A percentile compares a stretch with the other conserved stretches of the same genome.
Evolutionary conservation across 2,888 invertebrate species (phyloP).

Genomic region (Diachrysia chrysitis): DNA sequence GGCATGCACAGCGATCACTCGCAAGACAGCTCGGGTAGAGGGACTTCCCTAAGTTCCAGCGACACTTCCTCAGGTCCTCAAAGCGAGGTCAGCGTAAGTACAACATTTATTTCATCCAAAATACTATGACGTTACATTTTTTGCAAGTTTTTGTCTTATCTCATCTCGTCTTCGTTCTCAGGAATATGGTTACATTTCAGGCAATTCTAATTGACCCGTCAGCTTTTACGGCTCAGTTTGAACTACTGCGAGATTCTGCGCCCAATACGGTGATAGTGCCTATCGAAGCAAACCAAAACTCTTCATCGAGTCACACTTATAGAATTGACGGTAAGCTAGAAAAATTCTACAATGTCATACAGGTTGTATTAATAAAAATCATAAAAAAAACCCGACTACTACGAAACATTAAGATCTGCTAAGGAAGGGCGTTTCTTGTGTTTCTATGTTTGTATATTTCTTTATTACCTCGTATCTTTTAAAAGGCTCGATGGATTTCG

Average conservation of each 20-base stretch:
- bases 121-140: too few species aligned
- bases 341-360: too few species aligned
- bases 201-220: slow-evolving; percentile 74
- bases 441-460: too few species aligned
- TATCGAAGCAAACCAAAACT: slow-evolving; percentile 29
- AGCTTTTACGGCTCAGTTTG: slow-evolving; percentile 67
- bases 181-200: slow-evolving; percentile 56
- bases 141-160: neutral
- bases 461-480: too few species aligned
- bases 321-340: slow-evolving; percentile 60
- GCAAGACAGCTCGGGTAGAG: slow-evolving; percentile 82
- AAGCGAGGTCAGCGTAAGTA: slow-evolving; percentile 72
- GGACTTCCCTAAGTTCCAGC: slow-evolving; percentile 79
- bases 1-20: slow-evolving; percentile 85
- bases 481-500: too few species aligned
- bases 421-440: too few species aligned
- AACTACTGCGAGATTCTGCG: slow-evolving; percentile 61
- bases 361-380: too few species aligned
- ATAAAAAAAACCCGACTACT: too few species aligned
- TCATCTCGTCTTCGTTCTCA: neutral
- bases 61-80: slow-evolving; percentile 75
- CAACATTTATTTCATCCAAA: neutral
- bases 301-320: slow-evolving; percentile 54
- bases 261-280: slow-evolving; percentile 54
- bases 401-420: too few species aligned